phyloP scores from a whole-genome alignment of 2,888 invertebrate genomes.

The Biston stratarius region DNA sequence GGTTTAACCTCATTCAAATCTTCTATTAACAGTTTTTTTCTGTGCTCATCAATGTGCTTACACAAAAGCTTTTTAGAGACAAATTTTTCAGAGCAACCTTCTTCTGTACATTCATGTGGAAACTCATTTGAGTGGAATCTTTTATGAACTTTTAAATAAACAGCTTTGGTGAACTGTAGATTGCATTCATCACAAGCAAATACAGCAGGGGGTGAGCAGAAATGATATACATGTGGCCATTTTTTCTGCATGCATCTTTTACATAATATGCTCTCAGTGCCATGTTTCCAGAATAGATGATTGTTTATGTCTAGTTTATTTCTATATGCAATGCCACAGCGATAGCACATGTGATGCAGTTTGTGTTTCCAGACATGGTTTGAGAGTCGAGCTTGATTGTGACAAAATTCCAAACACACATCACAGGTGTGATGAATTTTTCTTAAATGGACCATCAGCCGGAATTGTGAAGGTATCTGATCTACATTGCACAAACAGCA shows the following conservation, averaged over 20 bases:
- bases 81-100: slow-evolving; percentile 91
- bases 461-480: slow-evolving; percentile 93
- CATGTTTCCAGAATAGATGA: slow-evolving; percentile 97
- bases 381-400: slow-evolving; percentile 92
- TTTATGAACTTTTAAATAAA: slow-evolving; percentile 94
- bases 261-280: slow-evolving; percentile 94
- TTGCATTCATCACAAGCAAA: slow-evolving; percentile 94
- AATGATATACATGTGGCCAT: slow-evolving; percentile 97
- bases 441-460: slow-evolving; percentile 94
- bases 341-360: slow-evolving; percentile 93
- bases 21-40: slow-evolving; percentile 67
- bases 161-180: slow-evolving; percentile 90
- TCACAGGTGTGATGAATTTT: slow-evolving; percentile 95
- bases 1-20: slow-evolving; percentile 66
- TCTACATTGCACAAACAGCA: slow-evolving; percentile 93
- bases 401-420: slow-evolving; percentile 93
- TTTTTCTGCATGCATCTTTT: slow-evolving; percentile 95
- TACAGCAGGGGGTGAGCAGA: slow-evolving; percentile 92
- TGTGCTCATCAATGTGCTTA: slow-evolving; percentile 90
- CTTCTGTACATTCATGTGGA: slow-evolving; percentile 91
- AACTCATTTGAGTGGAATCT: slow-evolving; percentile 90
- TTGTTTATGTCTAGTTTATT: slow-evolving; percentile 96
- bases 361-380: slow-evolving; percentile 97
- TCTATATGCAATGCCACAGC: slow-evolving; percentile 95
- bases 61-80: slow-evolving; percentile 92